Conservation (phyloP, 2,888 invertebrate species). For the Platycnemis pennipes region DNA sequence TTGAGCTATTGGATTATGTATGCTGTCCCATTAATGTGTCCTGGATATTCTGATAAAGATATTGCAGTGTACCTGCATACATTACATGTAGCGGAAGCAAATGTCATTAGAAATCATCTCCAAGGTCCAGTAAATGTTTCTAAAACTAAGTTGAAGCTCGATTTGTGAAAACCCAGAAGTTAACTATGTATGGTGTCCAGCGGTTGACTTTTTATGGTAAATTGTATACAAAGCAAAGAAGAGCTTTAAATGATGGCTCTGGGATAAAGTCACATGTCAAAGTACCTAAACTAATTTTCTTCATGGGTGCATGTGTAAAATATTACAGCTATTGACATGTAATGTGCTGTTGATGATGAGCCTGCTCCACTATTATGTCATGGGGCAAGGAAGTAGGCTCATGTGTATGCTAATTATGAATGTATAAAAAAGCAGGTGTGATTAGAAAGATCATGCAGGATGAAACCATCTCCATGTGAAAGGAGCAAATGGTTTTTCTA, state of each 20-base stretch:
- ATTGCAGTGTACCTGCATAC: not conserved
- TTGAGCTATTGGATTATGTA: not conserved
- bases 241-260: not conserved
- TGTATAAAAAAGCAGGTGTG: not conserved
- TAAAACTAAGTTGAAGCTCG: not conserved
- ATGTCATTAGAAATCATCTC: not conserved
- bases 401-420: not conserved
- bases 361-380: not conserved
- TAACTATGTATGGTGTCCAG: not conserved
- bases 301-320: not conserved
- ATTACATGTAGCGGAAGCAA: not conserved
- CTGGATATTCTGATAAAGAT: not conserved
- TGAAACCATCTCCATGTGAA: not conserved
- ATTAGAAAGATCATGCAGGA: not conserved
- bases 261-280: not conserved
- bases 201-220: not conserved
- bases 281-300: not conserved
- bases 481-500: not conserved
- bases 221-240: not conserved
- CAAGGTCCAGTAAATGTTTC: not conserved
- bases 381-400: not conserved
- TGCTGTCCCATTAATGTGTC: not conserved
- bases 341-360: not conserved
- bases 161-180: not conserved
- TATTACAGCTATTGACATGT: not conserved